phyloP scores from a whole-genome alignment of 2,797 vertebrate species.

The Numenius phaeopus region DNA sequence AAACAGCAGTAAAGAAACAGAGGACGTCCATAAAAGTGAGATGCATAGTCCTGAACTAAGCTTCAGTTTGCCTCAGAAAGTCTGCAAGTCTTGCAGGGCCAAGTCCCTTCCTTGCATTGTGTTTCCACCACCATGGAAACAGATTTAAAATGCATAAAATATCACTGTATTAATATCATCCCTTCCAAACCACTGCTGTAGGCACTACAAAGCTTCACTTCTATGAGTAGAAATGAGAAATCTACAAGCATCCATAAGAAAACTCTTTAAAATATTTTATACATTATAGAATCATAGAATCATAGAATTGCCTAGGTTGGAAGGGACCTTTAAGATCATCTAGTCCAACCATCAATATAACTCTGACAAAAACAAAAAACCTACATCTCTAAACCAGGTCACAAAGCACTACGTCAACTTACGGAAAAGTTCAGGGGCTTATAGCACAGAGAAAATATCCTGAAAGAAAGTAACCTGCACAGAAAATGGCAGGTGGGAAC shows the following conservation, averaged over 20 bases:
- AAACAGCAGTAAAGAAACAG: not conserved
- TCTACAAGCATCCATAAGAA: not conserved
- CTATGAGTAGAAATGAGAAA: not conserved
- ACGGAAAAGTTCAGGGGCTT: not conserved
- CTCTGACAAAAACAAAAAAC: too few species aligned
- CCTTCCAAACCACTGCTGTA: not conserved
- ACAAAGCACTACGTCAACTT: too few species aligned
- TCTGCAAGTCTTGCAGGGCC: not conserved
- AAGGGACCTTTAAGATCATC: too few species aligned
- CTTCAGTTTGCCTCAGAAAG: not conserved
- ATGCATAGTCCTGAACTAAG: not conserved
- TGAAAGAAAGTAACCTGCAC: not conserved
- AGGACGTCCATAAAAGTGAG: not conserved
- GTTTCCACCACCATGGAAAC: not conserved
- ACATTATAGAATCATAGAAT: not conserved
- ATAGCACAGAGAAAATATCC: not conserved
- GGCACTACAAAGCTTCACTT: not conserved
- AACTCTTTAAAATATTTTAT: not conserved
- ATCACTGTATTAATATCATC: rapidly evolving
- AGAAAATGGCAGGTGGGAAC: not conserved
- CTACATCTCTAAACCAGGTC: too few species aligned
- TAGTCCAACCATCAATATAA: too few species aligned
- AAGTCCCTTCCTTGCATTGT: not conserved
- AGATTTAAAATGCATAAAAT: not conserved
- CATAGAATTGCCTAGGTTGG: too few species aligned